phyloP scores from a whole-genome alignment of 2,113 vertebrate species.

The Cebidichthys violaceus region DNA sequence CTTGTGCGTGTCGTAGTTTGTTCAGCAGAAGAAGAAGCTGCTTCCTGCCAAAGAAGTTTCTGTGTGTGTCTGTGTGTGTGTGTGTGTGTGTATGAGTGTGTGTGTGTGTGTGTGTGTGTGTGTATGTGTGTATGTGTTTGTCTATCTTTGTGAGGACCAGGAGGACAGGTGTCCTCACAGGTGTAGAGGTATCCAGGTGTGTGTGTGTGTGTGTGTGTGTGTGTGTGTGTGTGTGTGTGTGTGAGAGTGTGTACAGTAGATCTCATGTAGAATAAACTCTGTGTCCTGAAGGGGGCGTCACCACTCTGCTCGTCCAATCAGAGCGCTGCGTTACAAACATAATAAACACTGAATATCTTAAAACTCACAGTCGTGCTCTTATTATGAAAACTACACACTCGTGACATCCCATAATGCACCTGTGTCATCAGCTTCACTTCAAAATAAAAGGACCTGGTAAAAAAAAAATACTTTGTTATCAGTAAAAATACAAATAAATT shows the following conservation, averaged over 20 bases:
- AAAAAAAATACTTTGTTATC: no score
- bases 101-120: slow-evolving; percentile 29
- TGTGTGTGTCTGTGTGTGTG: slow-evolving; percentile 6
- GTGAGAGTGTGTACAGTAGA: slow-evolving; percentile 33
- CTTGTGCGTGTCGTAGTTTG: slow-evolving; percentile 29
- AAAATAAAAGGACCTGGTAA: not conserved
- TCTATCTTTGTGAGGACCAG: no score
- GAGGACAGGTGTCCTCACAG: no score
- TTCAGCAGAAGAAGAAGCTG: slow-evolving; percentile 59
- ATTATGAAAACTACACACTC: not conserved
- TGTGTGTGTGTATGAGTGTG: not conserved
- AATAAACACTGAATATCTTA: slow-evolving; percentile 18
- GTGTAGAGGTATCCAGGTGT: not conserved
- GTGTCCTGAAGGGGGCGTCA: slow-evolving; percentile 21
- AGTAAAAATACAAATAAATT: no score
- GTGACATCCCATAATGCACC: not conserved
- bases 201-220: slow-evolving; percentile 20
- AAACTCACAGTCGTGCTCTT: not conserved
- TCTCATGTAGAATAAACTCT: slow-evolving; percentile 28
- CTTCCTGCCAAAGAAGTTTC: slow-evolving; percentile 54
- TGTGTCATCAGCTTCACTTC: not conserved
- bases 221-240: slow-evolving; percentile 21
- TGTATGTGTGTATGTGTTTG: slow-evolving; percentile 3
- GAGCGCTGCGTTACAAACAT: slow-evolving; percentile 7
- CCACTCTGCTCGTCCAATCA: slow-evolving; percentile 21